phyloP scores from a whole-genome alignment of 2,888 invertebrate species.

The Achlya flavicornis region DNA sequence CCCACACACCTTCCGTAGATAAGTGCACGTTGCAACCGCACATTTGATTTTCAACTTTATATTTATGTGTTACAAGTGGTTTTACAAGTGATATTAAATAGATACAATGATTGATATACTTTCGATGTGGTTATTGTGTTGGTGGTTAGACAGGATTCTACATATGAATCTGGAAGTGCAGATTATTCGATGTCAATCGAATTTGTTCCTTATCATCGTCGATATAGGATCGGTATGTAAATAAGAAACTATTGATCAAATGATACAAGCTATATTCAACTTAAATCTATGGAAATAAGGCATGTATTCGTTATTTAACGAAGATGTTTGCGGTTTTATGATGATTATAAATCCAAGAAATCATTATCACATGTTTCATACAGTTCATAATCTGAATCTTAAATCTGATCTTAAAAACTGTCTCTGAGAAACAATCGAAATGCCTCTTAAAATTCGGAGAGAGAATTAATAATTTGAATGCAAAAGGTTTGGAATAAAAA shows the following conservation, averaged over 20 bases:
- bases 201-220: slow-evolving; percentile 9
- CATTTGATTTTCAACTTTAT: slow-evolving; percentile 6
- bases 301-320: neutral
- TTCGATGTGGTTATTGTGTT: slow-evolving; percentile 9
- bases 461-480: too few species aligned
- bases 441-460: too few species aligned
- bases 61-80: slow-evolving; percentile 4
- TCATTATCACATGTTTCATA: too few species aligned
- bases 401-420: too few species aligned
- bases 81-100: neutral
- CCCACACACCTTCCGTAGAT: neutral
- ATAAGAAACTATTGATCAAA: neutral
- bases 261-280: neutral
- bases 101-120: neutral
- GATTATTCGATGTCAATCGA: slow-evolving; percentile 5
- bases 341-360: too few species aligned
- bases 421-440: too few species aligned
- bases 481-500: too few species aligned
- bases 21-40: neutral
- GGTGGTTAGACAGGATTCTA: slow-evolving; percentile 6
- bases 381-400: too few species aligned
- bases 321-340: slow-evolving; percentile 1
- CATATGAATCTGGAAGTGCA: slow-evolving; percentile 3
- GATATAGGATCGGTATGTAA: slow-evolving; percentile 3
- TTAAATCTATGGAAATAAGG: neutral